Evolutionary conservation across 2,888 invertebrate species (phyloP).

Genomic region (Lydus trimaculatus): DNA sequence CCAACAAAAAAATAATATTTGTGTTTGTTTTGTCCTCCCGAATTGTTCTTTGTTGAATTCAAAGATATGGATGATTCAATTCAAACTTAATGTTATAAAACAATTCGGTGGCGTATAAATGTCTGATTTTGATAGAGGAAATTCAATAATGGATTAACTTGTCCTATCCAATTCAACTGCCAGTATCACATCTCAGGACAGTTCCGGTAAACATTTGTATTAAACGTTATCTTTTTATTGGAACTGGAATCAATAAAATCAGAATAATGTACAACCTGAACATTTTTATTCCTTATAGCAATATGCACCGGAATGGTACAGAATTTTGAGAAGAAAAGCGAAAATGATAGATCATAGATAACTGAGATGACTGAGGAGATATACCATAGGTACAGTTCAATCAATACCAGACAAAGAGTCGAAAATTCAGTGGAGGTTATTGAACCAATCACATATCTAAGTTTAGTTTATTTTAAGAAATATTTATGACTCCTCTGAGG

Average conservation of each 20-base stretch:
- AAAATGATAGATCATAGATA: not conserved
- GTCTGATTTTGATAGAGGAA: conserved; percentile 4
- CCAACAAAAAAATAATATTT: not conserved
- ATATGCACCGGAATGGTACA: not conserved
- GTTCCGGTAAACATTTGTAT: not conserved
- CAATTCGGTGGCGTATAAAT: not conserved
- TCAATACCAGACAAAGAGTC: conserved; percentile 26
- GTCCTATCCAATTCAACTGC: not conserved
- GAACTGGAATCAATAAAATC: not conserved
- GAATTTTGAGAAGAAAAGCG: not conserved
- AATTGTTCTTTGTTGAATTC: not conserved
- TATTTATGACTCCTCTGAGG: not conserved
- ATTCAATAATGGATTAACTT: conserved; percentile 2
- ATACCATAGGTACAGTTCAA: conserved; percentile 24
- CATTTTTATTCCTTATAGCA: not conserved
- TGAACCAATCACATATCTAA: conserved; percentile 17
- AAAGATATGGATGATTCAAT: not conserved
- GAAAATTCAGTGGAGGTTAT: conserved; percentile 9
- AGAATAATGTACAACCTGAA: not conserved
- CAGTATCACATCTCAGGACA: not conserved
- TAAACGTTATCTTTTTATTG: not conserved
- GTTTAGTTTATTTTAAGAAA: not conserved
- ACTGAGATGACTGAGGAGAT: conserved; percentile 23
- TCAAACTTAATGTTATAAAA: not conserved
- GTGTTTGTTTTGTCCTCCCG: not conserved